Conservation (phyloP, 1,140 invertebrate species). For the Rhopalosiphum padi region DNA sequence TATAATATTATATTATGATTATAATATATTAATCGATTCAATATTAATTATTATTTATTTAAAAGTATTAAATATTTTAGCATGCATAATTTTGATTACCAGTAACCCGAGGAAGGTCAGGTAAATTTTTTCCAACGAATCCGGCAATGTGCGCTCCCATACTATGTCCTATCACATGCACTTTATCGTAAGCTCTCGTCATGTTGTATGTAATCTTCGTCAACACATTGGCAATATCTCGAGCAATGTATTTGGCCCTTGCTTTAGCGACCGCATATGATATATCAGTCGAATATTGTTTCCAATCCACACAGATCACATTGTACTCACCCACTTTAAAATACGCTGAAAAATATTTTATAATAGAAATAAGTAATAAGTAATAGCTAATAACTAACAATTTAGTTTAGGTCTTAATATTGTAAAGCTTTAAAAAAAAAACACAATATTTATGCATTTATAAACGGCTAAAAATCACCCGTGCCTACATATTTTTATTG, state of each 20-base stretch:
- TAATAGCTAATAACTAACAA: no score
- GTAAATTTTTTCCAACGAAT: slow-evolving; percentile 62
- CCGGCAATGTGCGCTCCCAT: slow-evolving; percentile 63
- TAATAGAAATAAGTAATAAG: no score
- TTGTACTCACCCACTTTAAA: slow-evolving; percentile 62
- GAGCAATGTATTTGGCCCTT: background rate
- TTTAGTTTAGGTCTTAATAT: no score
- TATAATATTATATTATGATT: no score
- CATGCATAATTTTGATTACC: slow-evolving; percentile 54
- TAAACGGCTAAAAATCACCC: no score
- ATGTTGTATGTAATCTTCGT: slow-evolving; percentile 59
- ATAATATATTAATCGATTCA: background rate
- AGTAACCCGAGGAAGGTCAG: slow-evolving; percentile 62
- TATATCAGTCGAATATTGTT: slow-evolving; percentile 62
- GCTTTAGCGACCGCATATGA: slow-evolving; percentile 66
- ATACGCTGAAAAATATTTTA: slow-evolving; percentile 1
- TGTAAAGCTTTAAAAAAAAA: no score
- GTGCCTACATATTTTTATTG: no score
- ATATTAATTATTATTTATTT: background rate
- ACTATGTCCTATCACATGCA: slow-evolving; percentile 63
- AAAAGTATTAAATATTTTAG: background rate
- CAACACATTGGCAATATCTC: slow-evolving; percentile 60
- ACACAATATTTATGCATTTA: no score
- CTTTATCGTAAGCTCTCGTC: slow-evolving; percentile 55
- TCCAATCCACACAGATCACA: slow-evolving; percentile 70